Evolutionary conservation across 2,888 invertebrate species (phyloP).

Genomic region (Harpalus rufipes): DNA sequence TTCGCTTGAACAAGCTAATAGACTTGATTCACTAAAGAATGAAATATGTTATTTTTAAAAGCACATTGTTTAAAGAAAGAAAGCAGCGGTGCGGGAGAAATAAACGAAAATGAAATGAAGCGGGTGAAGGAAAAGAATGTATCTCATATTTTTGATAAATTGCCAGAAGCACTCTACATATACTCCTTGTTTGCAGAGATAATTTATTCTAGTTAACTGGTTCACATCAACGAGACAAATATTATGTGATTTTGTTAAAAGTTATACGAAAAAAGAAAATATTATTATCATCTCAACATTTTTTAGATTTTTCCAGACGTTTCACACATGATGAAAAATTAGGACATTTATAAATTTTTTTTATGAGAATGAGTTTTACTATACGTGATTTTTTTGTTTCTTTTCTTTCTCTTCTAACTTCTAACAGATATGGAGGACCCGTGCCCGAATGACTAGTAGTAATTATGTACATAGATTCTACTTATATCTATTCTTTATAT

Average conservation of each 20-base stretch:
- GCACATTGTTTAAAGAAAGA: constrained; percentile 36
- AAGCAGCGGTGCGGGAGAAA: constrained; percentile 19
- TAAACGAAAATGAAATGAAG: constrained; percentile 46
- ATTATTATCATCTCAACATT: constrained; percentile 11
- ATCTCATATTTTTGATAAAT: constrained; percentile 53
- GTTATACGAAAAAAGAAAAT: constrained; percentile 40
- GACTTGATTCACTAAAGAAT: constrained; percentile 5
- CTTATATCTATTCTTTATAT: too few species aligned
- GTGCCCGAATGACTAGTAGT: too few species aligned
- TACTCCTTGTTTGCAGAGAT: constrained; percentile 32
- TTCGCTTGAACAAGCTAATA: not conserved
- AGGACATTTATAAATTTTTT: not conserved
- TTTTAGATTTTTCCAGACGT: not conserved
- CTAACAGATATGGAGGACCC: too few species aligned
- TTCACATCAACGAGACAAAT: constrained; percentile 50
- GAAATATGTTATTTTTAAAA: constrained; percentile 34
- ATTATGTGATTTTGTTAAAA: constrained; percentile 48
- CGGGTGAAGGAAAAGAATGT: constrained; percentile 40
- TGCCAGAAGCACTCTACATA: constrained; percentile 49
- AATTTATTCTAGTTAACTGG: constrained; percentile 56
- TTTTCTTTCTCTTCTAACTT: too few species aligned
- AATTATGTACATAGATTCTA: too few species aligned
- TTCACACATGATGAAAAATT: not conserved
- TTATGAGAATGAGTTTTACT: not conserved
- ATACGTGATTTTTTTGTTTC: too few species aligned